Evolutionary conservation across 2,797 vertebrate species (phyloP).

Genomic region (Salarias fasciatus): DNA sequence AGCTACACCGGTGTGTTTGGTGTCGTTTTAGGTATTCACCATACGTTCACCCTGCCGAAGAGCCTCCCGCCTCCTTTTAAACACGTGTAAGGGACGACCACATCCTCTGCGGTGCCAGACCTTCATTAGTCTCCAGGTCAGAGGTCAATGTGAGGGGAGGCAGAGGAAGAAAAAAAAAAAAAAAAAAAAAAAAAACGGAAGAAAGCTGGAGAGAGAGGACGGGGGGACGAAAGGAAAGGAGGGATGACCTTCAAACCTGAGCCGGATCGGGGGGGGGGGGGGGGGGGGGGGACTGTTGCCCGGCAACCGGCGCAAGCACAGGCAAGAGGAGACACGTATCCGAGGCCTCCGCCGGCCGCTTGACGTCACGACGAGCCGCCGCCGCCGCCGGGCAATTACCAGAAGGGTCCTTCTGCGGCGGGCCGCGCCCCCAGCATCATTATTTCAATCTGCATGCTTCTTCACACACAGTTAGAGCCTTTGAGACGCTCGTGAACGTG

Average conservation of each 20-base stretch:
- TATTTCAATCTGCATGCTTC: neutral
- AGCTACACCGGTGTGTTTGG: no score
- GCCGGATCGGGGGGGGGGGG: slow-evolving; percentile 24
- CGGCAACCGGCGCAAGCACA: slow-evolving; percentile 63
- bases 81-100: neutral
- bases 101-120: neutral
- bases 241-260: slow-evolving; percentile 75
- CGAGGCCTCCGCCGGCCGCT: slow-evolving; percentile 14
- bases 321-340: slow-evolving; percentile 44
- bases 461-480: neutral
- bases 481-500: neutral
- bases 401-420: slow-evolving; percentile 1
- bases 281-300: slow-evolving; percentile 65
- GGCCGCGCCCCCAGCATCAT: neutral
- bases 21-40: no score
- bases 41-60: no score
- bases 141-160: neutral
- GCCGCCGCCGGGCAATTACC: slow-evolving; percentile 12
- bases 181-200: no score
- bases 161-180: neutral
- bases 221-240: neutral
- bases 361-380: slow-evolving; percentile 37
- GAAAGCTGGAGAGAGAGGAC: no score
- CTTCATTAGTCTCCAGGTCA: slow-evolving; percentile 1
- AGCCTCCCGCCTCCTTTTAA: neutral